Base-by-base conservation (phyloP, 2,888 invertebrate species). In the Yponomeuta cagnagella region DNA sequence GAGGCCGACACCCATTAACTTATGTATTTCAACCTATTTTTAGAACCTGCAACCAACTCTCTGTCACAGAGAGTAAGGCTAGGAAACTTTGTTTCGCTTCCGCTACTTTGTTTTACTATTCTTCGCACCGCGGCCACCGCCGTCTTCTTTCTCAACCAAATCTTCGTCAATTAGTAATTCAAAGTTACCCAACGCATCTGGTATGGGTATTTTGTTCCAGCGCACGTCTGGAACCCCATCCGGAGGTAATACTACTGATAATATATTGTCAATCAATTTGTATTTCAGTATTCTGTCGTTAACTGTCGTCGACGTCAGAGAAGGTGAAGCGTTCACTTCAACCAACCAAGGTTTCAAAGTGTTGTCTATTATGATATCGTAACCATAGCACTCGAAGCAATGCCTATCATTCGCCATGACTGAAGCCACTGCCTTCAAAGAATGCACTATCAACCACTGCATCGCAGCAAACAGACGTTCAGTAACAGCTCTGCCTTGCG, bases 271-370 rank as follows among this genome's bases (percentile, higher is more conserved):
- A 75, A 98, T 96, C 68, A 99, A 91, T 88, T 98, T 98, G 80
- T 98, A 97, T 83, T 99, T 98, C 78, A 98, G 93, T 80, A 98
- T 98, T 76, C 98, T 93, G 87, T 99, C 98, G 80, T 97, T 98
- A 0, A 97, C 96, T 0, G 98, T 99, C 0, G 98, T 99, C 0
- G 98, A 97, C 1, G 98, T 97, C 73, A 98, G 86, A 0, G 98
- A 98, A 0, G 98, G 98, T 0, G 98, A 98, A 1, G 98, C 98
- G 82, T 98, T 98, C n/a, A 97, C 97, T 92, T 98, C 98, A 70
- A 98, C 96, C 12, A 98, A 89, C 98, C 98, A 98, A 0, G 98
- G 98, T 82, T 98, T 98, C 48, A 98, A 87, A 79, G 96, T 95
- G 81, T 98, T 96, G 83, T 98, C 98, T 76, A 98, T 98, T 76